Percentiles rank a stretch among this genome's conserved stretches.
phyloP scores from a whole-genome alignment of 2,797 vertebrate species.

The Rhinella marina region DNA sequence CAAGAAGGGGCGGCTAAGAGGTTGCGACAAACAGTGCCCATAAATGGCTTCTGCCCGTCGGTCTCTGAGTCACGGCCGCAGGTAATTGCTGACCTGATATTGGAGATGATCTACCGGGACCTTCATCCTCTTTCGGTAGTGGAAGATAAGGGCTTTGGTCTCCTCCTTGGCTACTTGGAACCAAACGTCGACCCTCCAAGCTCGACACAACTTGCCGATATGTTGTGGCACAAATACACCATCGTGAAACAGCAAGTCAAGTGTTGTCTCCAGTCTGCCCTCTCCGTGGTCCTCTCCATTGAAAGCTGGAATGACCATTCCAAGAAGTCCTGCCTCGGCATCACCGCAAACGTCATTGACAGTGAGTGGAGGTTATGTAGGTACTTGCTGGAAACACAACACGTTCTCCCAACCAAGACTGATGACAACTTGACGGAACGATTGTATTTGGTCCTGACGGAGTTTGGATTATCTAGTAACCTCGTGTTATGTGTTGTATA shows the following conservation, averaged over 20 bases:
- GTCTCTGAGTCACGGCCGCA: slow-evolving; percentile 64
- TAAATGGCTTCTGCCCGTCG: slow-evolving; percentile 46
- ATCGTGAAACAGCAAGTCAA: slow-evolving; percentile 70
- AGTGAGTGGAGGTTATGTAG: slow-evolving; percentile 70
- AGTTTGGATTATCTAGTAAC: slow-evolving; percentile 68
- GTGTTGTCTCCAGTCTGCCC: slow-evolving; percentile 66
- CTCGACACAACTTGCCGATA: slow-evolving; percentile 66
- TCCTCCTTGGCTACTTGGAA: slow-evolving; percentile 72
- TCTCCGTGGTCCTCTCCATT: slow-evolving; percentile 66
- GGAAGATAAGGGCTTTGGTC: slow-evolving; percentile 72
- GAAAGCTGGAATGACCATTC: slow-evolving; percentile 70
- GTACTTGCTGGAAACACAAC: slow-evolving; percentile 69
- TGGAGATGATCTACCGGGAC: slow-evolving; percentile 74
- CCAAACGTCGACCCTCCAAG: slow-evolving; percentile 68
- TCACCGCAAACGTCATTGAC: slow-evolving; percentile 71
- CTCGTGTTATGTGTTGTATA: slow-evolving; percentile 70
- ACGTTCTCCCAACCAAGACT: slow-evolving; percentile 54
- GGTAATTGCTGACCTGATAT: slow-evolving; percentile 68
- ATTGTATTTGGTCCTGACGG: slow-evolving; percentile 65
- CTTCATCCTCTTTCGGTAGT: slow-evolving; percentile 73
- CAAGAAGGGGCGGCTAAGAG: slow-evolving; percentile 64
- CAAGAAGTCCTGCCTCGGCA: slow-evolving; percentile 66
- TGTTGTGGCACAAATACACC: slow-evolving; percentile 70
- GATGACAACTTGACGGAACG: slow-evolving; percentile 54
- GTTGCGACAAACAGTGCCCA: neutral